phyloP scores from a whole-genome alignment of 1,140 invertebrate genomes.

The Leptonema lineaticorne region DNA sequence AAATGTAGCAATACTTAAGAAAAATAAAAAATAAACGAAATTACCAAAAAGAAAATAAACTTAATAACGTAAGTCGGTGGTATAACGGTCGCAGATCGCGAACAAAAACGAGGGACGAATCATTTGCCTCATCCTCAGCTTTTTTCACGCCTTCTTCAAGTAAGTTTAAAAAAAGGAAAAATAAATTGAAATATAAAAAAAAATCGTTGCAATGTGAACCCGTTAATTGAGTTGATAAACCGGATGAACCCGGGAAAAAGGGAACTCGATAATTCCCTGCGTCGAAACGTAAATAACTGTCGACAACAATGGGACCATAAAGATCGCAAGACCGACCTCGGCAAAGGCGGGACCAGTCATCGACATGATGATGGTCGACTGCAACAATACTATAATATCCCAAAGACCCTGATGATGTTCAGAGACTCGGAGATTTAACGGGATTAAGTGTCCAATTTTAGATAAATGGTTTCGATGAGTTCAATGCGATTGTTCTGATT shows the following conservation, averaged over 20 bases:
- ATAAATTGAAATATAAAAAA: no score
- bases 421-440: no score
- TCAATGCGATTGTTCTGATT: no score
- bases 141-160: no score
- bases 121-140: no score
- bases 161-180: no score
- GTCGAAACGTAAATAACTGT: constrained; percentile 26
- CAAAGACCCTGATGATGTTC: background rate
- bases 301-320: constrained; percentile 35
- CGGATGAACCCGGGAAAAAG: background rate
- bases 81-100: background rate
- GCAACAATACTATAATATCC: background rate
- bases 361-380: background rate
- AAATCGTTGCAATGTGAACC: constrained; percentile 8
- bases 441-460: no score
- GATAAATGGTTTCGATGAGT: no score
- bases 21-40: no score
- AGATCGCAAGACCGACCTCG: constrained; percentile 29
- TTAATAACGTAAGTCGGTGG: background rate
- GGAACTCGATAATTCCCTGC: constrained; percentile 11
- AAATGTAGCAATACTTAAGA: no score
- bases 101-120: background rate
- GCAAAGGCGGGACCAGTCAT: background rate
- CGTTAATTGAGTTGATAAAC: constrained; percentile 31
- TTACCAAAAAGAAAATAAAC: no score